A percentile compares a stretch with the other conserved stretches of the same genome.
Evolutionary conservation across 1,140 invertebrate species (phyloP).

Genomic region (Habropoda laboriosa): DNA sequence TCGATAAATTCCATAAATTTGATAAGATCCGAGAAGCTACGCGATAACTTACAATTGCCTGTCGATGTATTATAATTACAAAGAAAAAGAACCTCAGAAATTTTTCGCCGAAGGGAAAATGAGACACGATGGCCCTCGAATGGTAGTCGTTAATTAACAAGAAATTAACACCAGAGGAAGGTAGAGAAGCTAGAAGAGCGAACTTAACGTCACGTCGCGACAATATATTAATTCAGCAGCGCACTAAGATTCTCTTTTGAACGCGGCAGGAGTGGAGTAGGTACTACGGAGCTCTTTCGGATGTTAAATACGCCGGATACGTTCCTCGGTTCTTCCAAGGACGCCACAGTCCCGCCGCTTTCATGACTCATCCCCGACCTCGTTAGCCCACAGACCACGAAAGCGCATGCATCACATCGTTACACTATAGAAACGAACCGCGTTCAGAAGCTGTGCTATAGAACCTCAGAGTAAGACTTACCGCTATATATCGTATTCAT

Average conservation of each 20-base stretch:
- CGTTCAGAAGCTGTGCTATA: slow-evolving; percentile 56
- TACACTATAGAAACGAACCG: slow-evolving; percentile 69
- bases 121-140: neutral
- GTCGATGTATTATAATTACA: too few relatives aligned
- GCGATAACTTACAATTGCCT: neutral
- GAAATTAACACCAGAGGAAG: slow-evolving; percentile 24
- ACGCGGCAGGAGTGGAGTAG: slow-evolving; percentile 35
- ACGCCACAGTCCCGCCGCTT: slow-evolving; percentile 45
- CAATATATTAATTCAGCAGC: slow-evolving; percentile 54
- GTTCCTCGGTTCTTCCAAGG: slow-evolving; percentile 45
- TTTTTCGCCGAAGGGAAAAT: neutral
- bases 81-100: neutral
- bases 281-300: slow-evolving; percentile 47
- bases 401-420: slow-evolving; percentile 64
- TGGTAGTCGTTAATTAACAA: slow-evolving; percentile 42
- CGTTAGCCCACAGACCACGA: slow-evolving; percentile 36
- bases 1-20: neutral
- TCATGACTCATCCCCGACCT: slow-evolving; percentile 61
- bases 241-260: slow-evolving; percentile 50
- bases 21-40: neutral
- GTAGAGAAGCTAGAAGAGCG: neutral
- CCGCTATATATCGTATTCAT: slow-evolving; percentile 53
- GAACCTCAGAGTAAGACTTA: slow-evolving; percentile 61
- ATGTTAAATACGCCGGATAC: slow-evolving; percentile 60
- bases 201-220: slow-evolving; percentile 24